Conservation (phyloP, 2,888 invertebrate species). For the Xanthostigma xanthostigma region DNA sequence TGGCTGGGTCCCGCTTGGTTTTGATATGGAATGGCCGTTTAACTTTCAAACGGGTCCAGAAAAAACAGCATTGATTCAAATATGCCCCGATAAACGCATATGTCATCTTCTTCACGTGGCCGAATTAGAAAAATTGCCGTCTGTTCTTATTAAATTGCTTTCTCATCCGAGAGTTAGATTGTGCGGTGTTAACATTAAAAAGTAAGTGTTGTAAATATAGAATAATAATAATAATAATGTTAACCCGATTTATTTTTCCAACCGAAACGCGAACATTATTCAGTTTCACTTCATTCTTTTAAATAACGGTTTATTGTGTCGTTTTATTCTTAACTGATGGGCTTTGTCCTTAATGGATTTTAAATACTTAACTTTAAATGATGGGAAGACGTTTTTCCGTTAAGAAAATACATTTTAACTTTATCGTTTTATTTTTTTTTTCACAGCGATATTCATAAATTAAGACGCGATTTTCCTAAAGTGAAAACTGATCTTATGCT, state of each 20-base stretch:
- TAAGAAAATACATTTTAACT: too few relatives aligned
- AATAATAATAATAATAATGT: too few relatives aligned
- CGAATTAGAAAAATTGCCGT: slow-evolving; percentile 38
- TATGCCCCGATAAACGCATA: slow-evolving; percentile 34
- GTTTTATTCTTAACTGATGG: too few relatives aligned
- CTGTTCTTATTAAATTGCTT: slow-evolving; percentile 35
- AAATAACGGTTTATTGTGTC: background rate
- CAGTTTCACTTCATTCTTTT: background rate
- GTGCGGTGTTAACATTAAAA: slow-evolving; percentile 47
- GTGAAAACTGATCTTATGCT: slow-evolving; percentile 35
- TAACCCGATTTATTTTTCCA: too few relatives aligned
- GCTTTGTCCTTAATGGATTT: too few relatives aligned
- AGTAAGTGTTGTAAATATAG: slow-evolving; percentile 27
- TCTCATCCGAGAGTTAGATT: slow-evolving; percentile 40
- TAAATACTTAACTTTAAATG: too few relatives aligned
- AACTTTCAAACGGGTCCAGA: slow-evolving; percentile 40
- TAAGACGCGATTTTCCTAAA: slow-evolving; percentile 43
- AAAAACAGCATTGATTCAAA: slow-evolving; percentile 44
- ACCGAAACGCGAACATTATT: background rate
- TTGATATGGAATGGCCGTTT: slow-evolving; percentile 54
- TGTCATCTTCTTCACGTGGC: slow-evolving; percentile 44
- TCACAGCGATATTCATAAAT: slow-evolving; percentile 43
- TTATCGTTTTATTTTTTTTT: slow-evolving; percentile 4
- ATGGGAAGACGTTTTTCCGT: too few relatives aligned
- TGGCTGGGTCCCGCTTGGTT: slow-evolving; percentile 37